Base-by-base conservation (phyloP, 1,140 invertebrate species). In the Pseudomyrmex dendroicus region DNA sequence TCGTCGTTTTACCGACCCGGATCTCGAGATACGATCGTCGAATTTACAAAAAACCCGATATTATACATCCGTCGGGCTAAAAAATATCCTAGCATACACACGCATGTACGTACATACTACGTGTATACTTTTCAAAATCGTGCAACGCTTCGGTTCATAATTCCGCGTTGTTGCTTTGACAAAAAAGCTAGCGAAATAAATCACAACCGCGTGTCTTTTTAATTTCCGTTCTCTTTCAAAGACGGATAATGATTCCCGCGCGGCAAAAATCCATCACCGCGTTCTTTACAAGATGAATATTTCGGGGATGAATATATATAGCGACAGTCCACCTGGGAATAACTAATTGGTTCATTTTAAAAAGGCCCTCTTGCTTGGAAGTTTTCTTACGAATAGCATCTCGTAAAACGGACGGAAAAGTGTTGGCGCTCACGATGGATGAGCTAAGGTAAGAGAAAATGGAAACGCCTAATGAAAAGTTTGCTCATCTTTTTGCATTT, bases 391-490 rank as follows among this genome's bases (percentile, higher is more conserved):
- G 68, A 70, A 70, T 88, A 59, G 46, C 64, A 56, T 62, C 48
- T 59, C 20, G 35, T 67, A 56, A 66, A 66, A 56, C 22, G 4
- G 22, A 17, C 44, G n/a, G 63, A 63, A 67, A 59, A 70, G 57
- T n/a, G 64, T 70, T 35, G 35, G 35, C 12, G 15, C 35, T 25
- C 25, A 44, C n/a, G 50, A 22, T 63, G 35, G 56, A 48, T 64
- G 8, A 46, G 20, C 15, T 66, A 15, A 48, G 20, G 22, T 2
- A 22, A n/a, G 15, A 10, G 20, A n/a, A 20, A 46, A 20, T 64
- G 7, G 17, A 4, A n/a, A 35, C 20, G 73, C 46, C 84, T 87
- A 88, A 91, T 91, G 89, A 92, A 92, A 91, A 89, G 84, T 89
- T 80, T 74, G 84, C 72, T 83, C 68, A 22, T 89, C 85, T 78